These are phyloP conservation scores for Megaptera novaeangliae DNA, from an alignment of 2,113 vertebrate genomes.

Conservation along the genomic window DNA sequence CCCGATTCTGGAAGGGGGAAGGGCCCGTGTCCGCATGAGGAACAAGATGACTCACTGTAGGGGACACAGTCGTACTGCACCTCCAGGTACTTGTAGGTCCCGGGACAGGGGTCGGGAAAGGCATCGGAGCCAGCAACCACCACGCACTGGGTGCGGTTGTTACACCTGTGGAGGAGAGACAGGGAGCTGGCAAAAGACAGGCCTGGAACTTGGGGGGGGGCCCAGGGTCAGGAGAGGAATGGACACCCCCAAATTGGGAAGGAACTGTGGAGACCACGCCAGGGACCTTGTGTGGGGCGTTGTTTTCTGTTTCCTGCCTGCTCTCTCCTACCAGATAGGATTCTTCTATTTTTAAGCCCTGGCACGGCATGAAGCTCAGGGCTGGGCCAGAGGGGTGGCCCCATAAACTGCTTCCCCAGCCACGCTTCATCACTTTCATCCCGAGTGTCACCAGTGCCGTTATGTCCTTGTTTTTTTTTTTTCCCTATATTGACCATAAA, in stretches of 20 bases:
- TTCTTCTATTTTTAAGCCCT: neutral
- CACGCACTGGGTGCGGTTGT: conserved; percentile 94
- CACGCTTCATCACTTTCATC: neutral
- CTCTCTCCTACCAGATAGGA: neutral
- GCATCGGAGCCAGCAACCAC: conserved; percentile 92
- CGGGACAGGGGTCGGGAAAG: conserved; percentile 93
- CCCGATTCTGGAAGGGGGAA: neutral
- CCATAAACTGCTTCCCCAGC: neutral
- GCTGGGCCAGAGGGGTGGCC: neutral
- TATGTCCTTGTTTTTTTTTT: neutral
- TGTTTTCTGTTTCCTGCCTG: neutral
- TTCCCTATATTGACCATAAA: neutral
- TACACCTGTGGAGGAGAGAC: conserved; percentile 84
- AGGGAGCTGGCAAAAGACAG: neutral
- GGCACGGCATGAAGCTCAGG: neutral
- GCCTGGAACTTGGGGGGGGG: accelerated
- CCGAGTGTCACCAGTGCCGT: neutral
- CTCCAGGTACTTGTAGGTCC: conserved; percentile 96
- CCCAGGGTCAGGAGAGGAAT: neutral
- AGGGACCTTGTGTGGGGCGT: neutral
- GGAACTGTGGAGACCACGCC: accelerated
- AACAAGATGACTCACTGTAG: conserved; percentile 90
- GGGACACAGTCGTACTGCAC: conserved; percentile 97
- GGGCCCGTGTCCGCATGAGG: conserved; percentile 49
- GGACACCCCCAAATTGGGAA: neutral